phyloP scores from a whole-genome alignment of 2,888 invertebrate genomes.

The Lasioglossum zephyrum region DNA sequence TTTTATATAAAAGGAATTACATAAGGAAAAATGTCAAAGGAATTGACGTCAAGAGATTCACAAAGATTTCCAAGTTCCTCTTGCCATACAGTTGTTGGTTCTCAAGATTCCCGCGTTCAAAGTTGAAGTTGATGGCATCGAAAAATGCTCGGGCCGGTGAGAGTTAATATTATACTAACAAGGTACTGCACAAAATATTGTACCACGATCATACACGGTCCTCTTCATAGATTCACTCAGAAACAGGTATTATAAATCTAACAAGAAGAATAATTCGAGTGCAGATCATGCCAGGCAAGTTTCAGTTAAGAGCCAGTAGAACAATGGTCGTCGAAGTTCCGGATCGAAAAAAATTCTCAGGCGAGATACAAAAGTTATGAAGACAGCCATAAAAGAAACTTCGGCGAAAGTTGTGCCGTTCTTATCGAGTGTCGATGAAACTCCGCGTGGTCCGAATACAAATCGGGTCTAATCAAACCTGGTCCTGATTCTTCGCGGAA shows the following conservation, averaged over 20 bases:
- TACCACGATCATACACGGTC: background rate
- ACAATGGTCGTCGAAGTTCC: background rate
- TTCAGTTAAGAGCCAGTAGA: background rate
- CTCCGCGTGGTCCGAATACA: background rate
- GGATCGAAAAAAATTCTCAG: background rate
- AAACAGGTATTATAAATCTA: background rate
- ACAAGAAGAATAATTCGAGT: background rate
- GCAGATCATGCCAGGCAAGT: background rate
- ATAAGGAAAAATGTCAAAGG: background rate
- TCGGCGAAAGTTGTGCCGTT: background rate
- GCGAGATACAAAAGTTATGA: background rate
- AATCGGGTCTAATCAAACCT: constrained; percentile 7
- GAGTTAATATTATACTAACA: background rate
- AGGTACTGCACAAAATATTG: background rate
- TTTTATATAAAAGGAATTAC: background rate
- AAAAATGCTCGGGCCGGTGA: background rate
- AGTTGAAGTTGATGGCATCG: background rate
- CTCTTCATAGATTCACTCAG: background rate
- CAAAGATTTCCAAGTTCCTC: background rate
- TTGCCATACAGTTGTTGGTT: background rate
- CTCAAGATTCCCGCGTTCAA: background rate
- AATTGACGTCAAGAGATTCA: background rate
- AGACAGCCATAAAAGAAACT: background rate
- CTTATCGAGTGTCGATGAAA: constrained; percentile 1
- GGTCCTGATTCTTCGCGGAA: background rate